These are phyloP conservation scores for Bombus impatiens DNA, from an alignment of 1,140 invertebrate genomes.

Conservation along the genomic window DNA sequence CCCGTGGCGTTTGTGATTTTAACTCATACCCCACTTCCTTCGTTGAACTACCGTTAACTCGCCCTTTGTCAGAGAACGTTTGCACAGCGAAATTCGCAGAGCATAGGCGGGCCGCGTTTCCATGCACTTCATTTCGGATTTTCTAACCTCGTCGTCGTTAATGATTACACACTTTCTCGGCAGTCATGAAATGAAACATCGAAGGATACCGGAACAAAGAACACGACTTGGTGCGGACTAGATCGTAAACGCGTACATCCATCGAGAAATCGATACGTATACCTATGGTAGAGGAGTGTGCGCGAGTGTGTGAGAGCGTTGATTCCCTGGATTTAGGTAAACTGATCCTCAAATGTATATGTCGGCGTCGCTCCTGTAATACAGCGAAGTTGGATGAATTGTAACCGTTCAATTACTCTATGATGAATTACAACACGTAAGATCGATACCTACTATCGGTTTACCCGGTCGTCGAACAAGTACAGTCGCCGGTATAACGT, in stretches of 20 bases:
- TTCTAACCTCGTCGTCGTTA: slow-evolving; percentile 15
- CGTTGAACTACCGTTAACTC: slow-evolving; percentile 32
- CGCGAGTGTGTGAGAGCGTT: background rate
- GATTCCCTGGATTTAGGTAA: slow-evolving; percentile 45
- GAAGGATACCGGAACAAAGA: background rate
- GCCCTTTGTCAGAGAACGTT: slow-evolving; percentile 44
- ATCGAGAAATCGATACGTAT: slow-evolving; percentile 5
- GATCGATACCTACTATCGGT: slow-evolving; percentile 31
- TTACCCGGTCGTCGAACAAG: background rate
- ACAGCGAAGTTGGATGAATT: slow-evolving; percentile 19
- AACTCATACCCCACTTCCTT: background rate
- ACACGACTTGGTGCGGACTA: too few relatives aligned
- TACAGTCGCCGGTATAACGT: background rate
- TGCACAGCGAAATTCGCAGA: slow-evolving; percentile 41
- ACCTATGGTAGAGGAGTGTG: too few relatives aligned
- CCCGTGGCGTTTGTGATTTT: slow-evolving; percentile 54
- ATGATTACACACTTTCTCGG: background rate
- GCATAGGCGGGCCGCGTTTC: background rate
- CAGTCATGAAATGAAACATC: background rate
- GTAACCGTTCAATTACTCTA: slow-evolving; percentile 39
- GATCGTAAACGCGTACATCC: background rate
- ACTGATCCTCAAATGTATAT: slow-evolving; percentile 33
- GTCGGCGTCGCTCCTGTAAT: slow-evolving; percentile 13
- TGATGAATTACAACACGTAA: slow-evolving; percentile 41
- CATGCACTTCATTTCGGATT: slow-evolving; percentile 16